Base-by-base conservation (phyloP, 2,113 vertebrate species). In the Zingel zingel region DNA sequence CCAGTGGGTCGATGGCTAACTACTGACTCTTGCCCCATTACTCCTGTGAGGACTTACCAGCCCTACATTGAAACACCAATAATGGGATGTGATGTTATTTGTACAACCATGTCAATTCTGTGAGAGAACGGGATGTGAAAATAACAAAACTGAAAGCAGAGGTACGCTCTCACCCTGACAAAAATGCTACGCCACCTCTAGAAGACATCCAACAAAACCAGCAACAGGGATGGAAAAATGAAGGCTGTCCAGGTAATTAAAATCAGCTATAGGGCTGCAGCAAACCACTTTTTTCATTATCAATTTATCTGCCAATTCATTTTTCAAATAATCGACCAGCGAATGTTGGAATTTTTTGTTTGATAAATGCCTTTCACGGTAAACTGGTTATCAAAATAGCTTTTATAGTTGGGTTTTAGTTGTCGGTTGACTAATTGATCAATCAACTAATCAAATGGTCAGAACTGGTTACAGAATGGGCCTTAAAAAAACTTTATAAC, bases 21-120 rank as follows among this genome's bases (percentile, higher is more conserved):
- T 85, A 91, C 91, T 85, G 82, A 86, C 86, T 87, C 64, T 54
- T 66, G 79, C 72, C 72, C 85, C 7, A 70, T 79, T 80, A 77
- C 54, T 51, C 23, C 77, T 79, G 58, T 48, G 43, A 84, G 63
- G 75, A 76, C 21, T 0, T 6, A 50, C 27, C 53, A 2, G 30
- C 45, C 27, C 56, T 58, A 54, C 82, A 77, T 86, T 75, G 80
- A 33, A 84, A 61, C 79, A 75, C 53, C 23, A 64, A 43, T 74
- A 33, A 77, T n/a, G 30, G 6, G 10, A 39, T 45, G 75, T 47
- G 23, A 39, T 43, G 30, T 66, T 36, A 81, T 67, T 67, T 47
- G 8, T 19, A 15, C 45, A 11, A 18, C 16, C 30, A 47, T 6
- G 14, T 3, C 11, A 39, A 30, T 64, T 61, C 2, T 27, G 19